Conservation (phyloP, 1,140 invertebrate species). For the Bactericera cockerelli region DNA sequence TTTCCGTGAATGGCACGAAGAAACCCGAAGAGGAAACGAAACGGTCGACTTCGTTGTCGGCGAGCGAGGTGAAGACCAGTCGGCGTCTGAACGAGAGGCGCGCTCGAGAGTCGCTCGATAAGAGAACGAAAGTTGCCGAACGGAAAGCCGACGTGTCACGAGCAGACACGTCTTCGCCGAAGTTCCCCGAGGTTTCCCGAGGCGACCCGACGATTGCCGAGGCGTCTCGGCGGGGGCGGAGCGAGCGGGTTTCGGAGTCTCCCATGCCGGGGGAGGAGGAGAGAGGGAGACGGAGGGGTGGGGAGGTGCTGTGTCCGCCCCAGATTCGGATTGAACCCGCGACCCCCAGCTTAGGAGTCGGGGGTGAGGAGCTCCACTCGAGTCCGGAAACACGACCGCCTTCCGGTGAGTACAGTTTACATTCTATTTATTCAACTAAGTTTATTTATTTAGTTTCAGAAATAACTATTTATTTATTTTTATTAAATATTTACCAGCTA, state of each 20-base stretch:
- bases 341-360: not conserved
- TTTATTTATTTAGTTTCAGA: too few relatives aligned
- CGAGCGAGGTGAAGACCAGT: too few relatives aligned
- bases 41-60: too few relatives aligned
- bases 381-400: not conserved
- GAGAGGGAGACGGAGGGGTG: constrained; percentile 14
- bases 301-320: constrained; percentile 19
- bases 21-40: too few relatives aligned
- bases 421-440: too few relatives aligned
- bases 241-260: too few relatives aligned
- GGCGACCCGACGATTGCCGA: too few relatives aligned
- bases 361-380: not conserved
- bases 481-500: too few relatives aligned
- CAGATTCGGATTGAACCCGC: not conserved
- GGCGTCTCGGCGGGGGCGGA: too few relatives aligned
- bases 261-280: too few relatives aligned
- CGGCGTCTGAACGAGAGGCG: constrained; percentile 23
- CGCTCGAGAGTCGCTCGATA: constrained; percentile 22
- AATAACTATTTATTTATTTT: too few relatives aligned
- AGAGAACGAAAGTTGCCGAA: constrained; percentile 22
- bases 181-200: not conserved
- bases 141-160: constrained; percentile 21
- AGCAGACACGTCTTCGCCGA: constrained; percentile 8
- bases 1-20: too few relatives aligned
- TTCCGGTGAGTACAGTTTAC: not conserved